Evolutionary conservation across 2,113 vertebrate species (phyloP), one percentile per base, ranked within the genome.

Genomic region (Nycticebus coucang): DNA sequence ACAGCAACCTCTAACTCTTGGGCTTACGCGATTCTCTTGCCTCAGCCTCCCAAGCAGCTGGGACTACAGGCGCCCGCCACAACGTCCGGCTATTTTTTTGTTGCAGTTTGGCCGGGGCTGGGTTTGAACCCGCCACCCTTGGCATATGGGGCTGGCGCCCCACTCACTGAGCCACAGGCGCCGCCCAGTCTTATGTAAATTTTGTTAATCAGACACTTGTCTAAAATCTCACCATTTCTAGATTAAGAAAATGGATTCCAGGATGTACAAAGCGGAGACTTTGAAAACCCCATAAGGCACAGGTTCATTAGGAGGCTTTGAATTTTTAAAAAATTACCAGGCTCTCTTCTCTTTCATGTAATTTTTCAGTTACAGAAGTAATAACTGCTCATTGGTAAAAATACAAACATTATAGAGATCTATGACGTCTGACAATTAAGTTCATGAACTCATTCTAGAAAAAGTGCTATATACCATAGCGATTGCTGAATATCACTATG

Each of bases 291-390:
- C 26, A 24, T 60, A 75, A 77, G 24, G 37, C 66, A 0, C 35
- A 88, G 60, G 45, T 55, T 84, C n/a, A 82, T 53, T 57, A 85
- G 26, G 35, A 89, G 21, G 13, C 22, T 21, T 15, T 78, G 15
- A 62, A 22, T 92, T 94, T 37, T 92, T 13, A 50, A 66, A 71
- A 81, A 68, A 75, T 26, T 82, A 69, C 21, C 50, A 74, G 22
- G 35, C 30, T 87, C 35, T 85, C 53, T 74, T 71, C 68, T 93
- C 82, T 80, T 77, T 94, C 74, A 75, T 19, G 80, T 77, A 45
- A 95, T 53, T 15, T 87, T 93, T 83, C 91, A 81, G 95, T 93
- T 74, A 85, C 45, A 72, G 94, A 94, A 88, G 64, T 75, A 87
- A 24, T 41, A 87, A 91, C 4, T 86, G 15, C 37, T 94, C 11